Evolutionary conservation across 2,113 vertebrate genomes (phyloP), one percentile per base, ranked within the genome.

Genomic region (Raja brachyura): DNA sequence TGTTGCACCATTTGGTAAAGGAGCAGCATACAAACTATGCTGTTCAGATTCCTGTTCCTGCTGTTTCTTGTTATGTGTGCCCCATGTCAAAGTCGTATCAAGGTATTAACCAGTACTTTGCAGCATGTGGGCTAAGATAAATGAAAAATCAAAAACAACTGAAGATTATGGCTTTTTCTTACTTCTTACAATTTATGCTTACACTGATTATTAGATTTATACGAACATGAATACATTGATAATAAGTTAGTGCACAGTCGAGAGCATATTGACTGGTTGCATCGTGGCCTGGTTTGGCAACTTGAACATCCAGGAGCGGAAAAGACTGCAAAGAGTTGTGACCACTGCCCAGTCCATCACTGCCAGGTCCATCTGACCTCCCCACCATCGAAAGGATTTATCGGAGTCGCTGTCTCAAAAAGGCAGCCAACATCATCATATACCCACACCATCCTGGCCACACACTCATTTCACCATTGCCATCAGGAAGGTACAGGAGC

Each of bases 1-100:
- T 18, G 4, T 4, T 92, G 68, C 33, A 73, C 33, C 11, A 33
- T 48, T 39, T 73, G 88, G 70, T 92, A 48, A 92, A 92, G 20
- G 8, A 73, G 33, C 63, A 92, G 88, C 7, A 54, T 2, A 92
- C 13, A 48, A 48, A 92, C 18, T 73, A 18, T 70, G 5, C 39
- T 66, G 18, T 90, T 90, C 59, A 39, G 63, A 70, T 48, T 90
- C 63, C 86, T 39, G 86, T 90, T 68, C 31, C 66, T 90, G 88
- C 63, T 68, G 88, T 90, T 90, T 90, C 63, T 68, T 66, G 63
- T 90, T 68, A 39, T 39, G 31, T 48, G 63, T 48, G 88, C 88
- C 39, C 86, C 22, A 22, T 73, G 18, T 48, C n/a, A 73, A 1
- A 61, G 22, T 59, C 22, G 16, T 56, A 90, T 39, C 88, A 73